Evolutionary conservation across 2,113 vertebrate species (phyloP).

Genomic region (Dolichallabes microphthalmus): DNA sequence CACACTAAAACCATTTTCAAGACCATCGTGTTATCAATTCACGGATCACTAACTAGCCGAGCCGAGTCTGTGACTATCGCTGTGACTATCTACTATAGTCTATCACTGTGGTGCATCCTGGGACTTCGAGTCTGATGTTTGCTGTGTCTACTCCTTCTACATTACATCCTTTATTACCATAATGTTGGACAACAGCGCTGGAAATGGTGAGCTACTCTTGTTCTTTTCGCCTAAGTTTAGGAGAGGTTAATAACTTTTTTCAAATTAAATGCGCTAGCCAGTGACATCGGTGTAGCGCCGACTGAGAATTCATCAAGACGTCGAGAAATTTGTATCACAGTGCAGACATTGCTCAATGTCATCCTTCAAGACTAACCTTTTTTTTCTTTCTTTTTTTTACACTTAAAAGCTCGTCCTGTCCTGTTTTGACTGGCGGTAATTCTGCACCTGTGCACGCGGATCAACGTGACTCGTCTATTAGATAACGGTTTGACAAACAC

Average conservation of each 20-base stretch:
- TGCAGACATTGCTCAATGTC: not conserved
- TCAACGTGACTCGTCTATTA: slow-evolving; percentile 27
- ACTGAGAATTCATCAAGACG: too few species aligned
- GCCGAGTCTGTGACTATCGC: not conserved
- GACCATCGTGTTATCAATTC: not conserved
- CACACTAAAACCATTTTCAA: not conserved
- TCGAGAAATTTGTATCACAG: too few species aligned
- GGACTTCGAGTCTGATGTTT: not conserved
- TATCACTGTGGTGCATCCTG: not conserved
- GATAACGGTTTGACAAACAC: slow-evolving; percentile 50
- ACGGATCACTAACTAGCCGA: not conserved
- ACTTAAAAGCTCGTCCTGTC: not conserved
- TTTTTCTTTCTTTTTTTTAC: not conserved
- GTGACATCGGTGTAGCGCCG: too few species aligned
- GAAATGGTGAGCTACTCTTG: not conserved
- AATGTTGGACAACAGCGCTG: too few species aligned
- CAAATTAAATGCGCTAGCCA: too few species aligned
- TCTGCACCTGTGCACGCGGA: slow-evolving; percentile 52
- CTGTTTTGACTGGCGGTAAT: slow-evolving; percentile 53
- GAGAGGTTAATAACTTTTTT: too few species aligned
- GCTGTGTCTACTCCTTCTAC: not conserved
- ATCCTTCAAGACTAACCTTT: slow-evolving; percentile 15
- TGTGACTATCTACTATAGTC: too few species aligned
- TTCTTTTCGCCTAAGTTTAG: too few species aligned
- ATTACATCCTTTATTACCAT: not conserved